phyloP scores from a whole-genome alignment of 1,140 invertebrate species.

The Megathymus violae region DNA sequence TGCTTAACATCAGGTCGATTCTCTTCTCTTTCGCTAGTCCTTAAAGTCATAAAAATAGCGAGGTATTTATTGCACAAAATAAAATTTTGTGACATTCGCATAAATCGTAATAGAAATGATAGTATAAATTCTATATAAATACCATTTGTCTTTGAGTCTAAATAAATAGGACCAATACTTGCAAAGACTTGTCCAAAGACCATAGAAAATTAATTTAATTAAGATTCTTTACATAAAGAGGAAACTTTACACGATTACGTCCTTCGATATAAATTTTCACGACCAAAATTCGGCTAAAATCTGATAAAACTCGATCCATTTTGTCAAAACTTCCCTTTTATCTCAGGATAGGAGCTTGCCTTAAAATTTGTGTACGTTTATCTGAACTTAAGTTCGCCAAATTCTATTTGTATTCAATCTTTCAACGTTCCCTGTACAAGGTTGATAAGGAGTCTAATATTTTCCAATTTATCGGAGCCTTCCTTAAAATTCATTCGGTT shows the following conservation, averaged over 20 bases:
- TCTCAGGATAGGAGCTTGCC: constrained; percentile 56
- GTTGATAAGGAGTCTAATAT: constrained; percentile 35
- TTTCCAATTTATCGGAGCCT: constrained; percentile 22
- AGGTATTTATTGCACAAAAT: too few species aligned
- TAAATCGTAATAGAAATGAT: too few species aligned
- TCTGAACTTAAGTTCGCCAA: constrained; percentile 41
- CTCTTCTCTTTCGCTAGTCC: too few species aligned
- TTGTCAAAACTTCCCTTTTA: constrained; percentile 66
- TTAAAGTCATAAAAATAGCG: too few species aligned
- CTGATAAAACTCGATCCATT: constrained; percentile 75
- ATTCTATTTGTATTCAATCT: constrained; percentile 44
- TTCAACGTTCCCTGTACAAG: constrained; percentile 34
- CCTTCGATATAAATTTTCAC: constrained; percentile 56
- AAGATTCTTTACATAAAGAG: constrained; percentile 60
- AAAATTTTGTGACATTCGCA: too few species aligned
- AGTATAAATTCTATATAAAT: not conserved
- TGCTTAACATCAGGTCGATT: too few species aligned
- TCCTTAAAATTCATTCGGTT: constrained; percentile 13
- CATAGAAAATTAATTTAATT: constrained; percentile 53
- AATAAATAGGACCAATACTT: constrained; percentile 15
- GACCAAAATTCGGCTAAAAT: constrained; percentile 62
- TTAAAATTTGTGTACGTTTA: constrained; percentile 66
- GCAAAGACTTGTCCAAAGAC: constrained; percentile 3
- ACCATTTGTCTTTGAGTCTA: not conserved
- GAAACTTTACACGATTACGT: constrained; percentile 59